Evolutionary conservation across 2,888 invertebrate genomes (phyloP), one percentile per base, ranked within the genome.

Genomic region (Polietes domitor): DNA sequence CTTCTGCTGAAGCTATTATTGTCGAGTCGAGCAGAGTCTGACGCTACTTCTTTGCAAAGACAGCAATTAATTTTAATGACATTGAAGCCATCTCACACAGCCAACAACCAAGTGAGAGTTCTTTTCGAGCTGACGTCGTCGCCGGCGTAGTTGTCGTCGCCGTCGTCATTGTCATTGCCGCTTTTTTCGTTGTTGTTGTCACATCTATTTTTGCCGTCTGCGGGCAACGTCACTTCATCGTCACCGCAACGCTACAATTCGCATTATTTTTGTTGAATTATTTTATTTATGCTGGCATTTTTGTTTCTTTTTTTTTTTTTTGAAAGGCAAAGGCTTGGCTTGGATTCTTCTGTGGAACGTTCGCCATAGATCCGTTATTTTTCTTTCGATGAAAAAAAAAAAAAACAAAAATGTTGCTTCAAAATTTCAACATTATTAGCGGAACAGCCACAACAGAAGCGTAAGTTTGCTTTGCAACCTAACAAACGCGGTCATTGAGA

Each of bases 31-130:
- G n/a, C n/a, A n/a, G n/a, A n/a, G n/a, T n/a, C n/a, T n/a, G n/a
- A n/a, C n/a, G 1, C 65, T 65, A 41, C 26, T 71, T 65, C 10
- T 80, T 17, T 24, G 74, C 50, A 82, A 82, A 71, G 24, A 50
- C 43, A n/a, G 58, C 72, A 47, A 82, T 83, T 79, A 83, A 82
- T 65, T 83, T 72, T 76, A 72, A 79, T 79, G 79, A 79, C 76
- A 83, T 79, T 79, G 65, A 83, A 82, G 68, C 55, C n/a, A 72
- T 47, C n/a, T 47, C 43, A 43, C 15, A 19, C 24, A 47, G 71
- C 41, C 61, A 82, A 19, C 24, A 47, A 65, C 41, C 61, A 82
- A 82, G 77, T 71, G 70, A 77, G 77, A 82, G 82, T 77, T 74
- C 41, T 71, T 70, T 50, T 26, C 47, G 15, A 50, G 28, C 17